Base-by-base conservation (phyloP, 2,888 invertebrate genomes). In the Tenodera sinensis region DNA sequence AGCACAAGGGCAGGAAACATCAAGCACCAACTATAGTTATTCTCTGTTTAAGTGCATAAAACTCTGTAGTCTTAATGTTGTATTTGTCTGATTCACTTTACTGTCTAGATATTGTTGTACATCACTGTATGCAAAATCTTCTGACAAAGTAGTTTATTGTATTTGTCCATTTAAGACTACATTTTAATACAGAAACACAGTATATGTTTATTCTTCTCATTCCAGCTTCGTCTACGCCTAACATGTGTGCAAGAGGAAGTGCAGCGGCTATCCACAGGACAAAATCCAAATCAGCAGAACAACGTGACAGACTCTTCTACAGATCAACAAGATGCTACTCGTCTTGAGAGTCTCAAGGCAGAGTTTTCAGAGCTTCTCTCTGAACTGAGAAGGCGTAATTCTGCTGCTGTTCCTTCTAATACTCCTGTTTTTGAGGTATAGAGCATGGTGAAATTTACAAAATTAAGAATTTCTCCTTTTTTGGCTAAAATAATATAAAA, bases 341-440 rank as follows among this genome's bases (percentile, higher is more conserved):
- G 91, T 27, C 90, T 91, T 15, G 89, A 90, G 3, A 90, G 90
- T 82, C 92, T 93, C 9, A 93, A 93, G 91, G 92, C 92, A 81
- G 93, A 94, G 91, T 94, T 93, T 90, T 92, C 93, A 0, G 92
- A 93, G 89, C 91, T 94, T 71, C 92, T 94, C 90, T 92, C 93
- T 27, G 93, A 94, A 91, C 91, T 94, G 84, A 91, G 93, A 83
- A 91, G 93, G 88, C 91, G 93, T 54, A 93, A 93, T 88, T 92
- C 93, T 15, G 88, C 86, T 28, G 88, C 88, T 20, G 88, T 89
- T 14, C 89, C 88, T n/a, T 88, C 87, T 30, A 89, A 88, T 82
- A 83, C 88, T 14, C 87, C 88, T 12, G 83, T 88, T 28, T 87
- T 90, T 28, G 89, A 90, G 88, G 90, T 90, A 15, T 82, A 71